Evolutionary conservation across 2,888 invertebrate species (phyloP).

Genomic region (Tigriopus californicus): DNA sequence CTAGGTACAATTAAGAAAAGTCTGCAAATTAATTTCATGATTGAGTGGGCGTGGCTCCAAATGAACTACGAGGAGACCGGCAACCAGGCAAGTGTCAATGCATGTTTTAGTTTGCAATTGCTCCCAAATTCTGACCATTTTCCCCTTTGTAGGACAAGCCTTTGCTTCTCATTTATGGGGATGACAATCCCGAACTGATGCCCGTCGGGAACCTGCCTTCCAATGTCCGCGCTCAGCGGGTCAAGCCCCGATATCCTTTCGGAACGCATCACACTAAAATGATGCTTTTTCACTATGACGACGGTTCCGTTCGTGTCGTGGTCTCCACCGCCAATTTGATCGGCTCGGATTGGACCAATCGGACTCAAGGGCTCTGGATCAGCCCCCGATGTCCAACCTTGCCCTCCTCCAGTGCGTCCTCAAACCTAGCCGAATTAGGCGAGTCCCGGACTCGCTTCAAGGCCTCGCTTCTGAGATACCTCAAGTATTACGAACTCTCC

Average conservation of each 20-base stretch:
- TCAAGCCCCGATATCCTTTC: conserved; percentile 54
- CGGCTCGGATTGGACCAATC: conserved; percentile 76
- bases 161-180: conserved; percentile 56
- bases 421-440: conserved; percentile 33
- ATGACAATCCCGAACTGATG: conserved; percentile 42
- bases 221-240: conserved; percentile 42
- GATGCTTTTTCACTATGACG: conserved; percentile 63
- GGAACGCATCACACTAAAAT: conserved; percentile 83
- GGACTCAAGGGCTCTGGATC: conserved; percentile 87
- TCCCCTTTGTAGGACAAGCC: conserved; percentile 25
- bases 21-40: conserved; percentile 82
- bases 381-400: conserved; percentile 39
- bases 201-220: conserved; percentile 32
- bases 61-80: conserved; percentile 63
- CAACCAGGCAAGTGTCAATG: conserved; percentile 26
- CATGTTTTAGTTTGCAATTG: neutral
- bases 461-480: conserved; percentile 49
- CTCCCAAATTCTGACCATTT: neutral
- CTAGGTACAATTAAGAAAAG: conserved; percentile 49
- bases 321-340: conserved; percentile 83
- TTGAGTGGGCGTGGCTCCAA: conserved; percentile 70
- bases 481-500: conserved; percentile 41
- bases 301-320: conserved; percentile 60
- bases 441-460: conserved; percentile 73
- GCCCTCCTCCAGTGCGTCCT: conserved; percentile 25